phyloP scores from a whole-genome alignment of 2,797 vertebrate genomes.

The Bradypus variegatus region DNA sequence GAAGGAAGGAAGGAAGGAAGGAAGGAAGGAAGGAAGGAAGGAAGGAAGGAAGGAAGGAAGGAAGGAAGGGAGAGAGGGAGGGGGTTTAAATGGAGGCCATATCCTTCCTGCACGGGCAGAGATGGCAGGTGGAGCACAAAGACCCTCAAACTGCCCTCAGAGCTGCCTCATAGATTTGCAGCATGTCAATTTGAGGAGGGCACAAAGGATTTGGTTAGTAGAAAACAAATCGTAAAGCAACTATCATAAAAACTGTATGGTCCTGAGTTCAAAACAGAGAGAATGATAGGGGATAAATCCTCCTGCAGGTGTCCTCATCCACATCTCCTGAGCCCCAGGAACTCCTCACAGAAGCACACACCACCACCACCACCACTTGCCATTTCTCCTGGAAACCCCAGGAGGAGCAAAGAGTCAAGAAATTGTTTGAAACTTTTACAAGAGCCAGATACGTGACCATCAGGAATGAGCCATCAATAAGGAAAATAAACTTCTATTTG shows the following conservation, averaged over 20 bases:
- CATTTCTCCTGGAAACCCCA: neutral
- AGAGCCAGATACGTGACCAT: neutral
- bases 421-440: neutral
- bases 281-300: neutral
- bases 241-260: neutral
- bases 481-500: neutral
- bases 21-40: neutral
- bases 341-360: neutral
- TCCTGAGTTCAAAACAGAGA: neutral
- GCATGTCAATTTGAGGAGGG: neutral
- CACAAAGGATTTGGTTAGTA: neutral
- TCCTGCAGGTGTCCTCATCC: neutral
- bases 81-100: conserved; percentile 5
- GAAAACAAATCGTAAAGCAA: too few species aligned
- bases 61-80: neutral
- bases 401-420: too few species aligned
- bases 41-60: neutral
- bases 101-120: conserved; percentile 24
- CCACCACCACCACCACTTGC: too few species aligned
- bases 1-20: too few species aligned
- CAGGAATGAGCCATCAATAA: neutral
- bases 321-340: neutral
- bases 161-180: neutral
- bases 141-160: neutral
- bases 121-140: conserved; percentile 60